Evolutionary conservation across 2,888 invertebrate genomes (phyloP).

Genomic region (Scaptomyza polygonia): DNA sequence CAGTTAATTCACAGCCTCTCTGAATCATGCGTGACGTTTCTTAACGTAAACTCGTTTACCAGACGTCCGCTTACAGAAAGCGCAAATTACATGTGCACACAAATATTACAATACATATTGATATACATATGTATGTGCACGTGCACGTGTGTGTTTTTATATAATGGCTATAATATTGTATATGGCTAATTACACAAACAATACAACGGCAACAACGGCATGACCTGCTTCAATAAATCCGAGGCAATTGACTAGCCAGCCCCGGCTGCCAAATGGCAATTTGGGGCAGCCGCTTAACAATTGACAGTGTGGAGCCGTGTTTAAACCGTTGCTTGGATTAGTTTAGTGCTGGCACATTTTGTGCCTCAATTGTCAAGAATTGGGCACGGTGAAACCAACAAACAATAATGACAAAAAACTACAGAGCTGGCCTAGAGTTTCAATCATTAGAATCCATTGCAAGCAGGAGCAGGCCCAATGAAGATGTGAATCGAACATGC

Average conservation of each 20-base stretch:
- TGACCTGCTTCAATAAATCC: constrained; percentile 74
- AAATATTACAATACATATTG: constrained; percentile 2
- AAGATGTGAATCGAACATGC: constrained; percentile 43
- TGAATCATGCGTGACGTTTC: constrained; percentile 59
- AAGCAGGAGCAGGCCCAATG: constrained; percentile 32
- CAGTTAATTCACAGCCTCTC: constrained; percentile 38
- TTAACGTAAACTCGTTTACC: constrained; percentile 44
- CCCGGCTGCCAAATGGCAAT: constrained; percentile 37
- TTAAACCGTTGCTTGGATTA: constrained; percentile 61
- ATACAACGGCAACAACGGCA: constrained; percentile 40
- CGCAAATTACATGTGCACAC: constrained; percentile 39
- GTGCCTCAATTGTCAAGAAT: constrained; percentile 46
- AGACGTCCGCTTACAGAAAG: constrained; percentile 24
- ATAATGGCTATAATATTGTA: constrained; percentile 34
- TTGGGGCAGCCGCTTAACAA: constrained; percentile 53
- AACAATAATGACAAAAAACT: constrained; percentile 5
- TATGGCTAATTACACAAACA: constrained; percentile 55
- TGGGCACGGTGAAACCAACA: constrained; percentile 51
- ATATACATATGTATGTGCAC: neutral
- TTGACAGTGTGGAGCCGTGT: constrained; percentile 38
- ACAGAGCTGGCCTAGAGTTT: constrained; percentile 33
- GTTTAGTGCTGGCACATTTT: constrained; percentile 51
- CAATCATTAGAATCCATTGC: constrained; percentile 41
- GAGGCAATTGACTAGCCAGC: constrained; percentile 25
- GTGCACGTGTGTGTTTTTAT: constrained; percentile 1